These are phyloP conservation scores for Achlya flavicornis DNA, from an alignment of 2,888 invertebrate species.

Conservation along the genomic window DNA sequence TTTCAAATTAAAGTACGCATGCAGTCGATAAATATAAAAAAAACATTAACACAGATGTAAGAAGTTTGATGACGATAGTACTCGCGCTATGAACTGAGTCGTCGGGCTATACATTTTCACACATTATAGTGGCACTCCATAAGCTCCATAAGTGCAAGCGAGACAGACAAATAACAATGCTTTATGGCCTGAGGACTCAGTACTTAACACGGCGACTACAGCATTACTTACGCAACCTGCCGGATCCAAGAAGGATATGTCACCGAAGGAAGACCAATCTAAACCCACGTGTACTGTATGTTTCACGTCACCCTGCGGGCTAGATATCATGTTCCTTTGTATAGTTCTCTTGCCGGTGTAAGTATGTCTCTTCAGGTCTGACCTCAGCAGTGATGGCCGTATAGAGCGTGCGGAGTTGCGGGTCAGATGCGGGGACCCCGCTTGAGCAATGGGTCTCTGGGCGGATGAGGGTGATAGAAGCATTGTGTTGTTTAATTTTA, in stretches of 20 bases:
- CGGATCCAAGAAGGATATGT: conserved; percentile 87
- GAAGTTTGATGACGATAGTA: not conserved
- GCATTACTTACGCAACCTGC: conserved; percentile 63
- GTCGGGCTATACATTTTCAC: too few species aligned
- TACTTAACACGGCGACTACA: too few species aligned
- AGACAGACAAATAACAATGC: too few species aligned
- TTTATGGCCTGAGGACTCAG: too few species aligned
- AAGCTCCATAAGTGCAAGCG: too few species aligned
- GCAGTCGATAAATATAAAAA: too few species aligned
- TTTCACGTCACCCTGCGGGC: conserved; percentile 97
- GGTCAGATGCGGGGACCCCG: conserved; percentile 59
- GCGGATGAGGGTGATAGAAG: conserved; percentile 33
- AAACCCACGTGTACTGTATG: conserved; percentile 98
- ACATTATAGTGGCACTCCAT: too few species aligned
- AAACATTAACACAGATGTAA: not conserved
- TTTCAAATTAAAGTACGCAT: too few species aligned
- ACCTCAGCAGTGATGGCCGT: conserved; percentile 71
- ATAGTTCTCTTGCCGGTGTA: conserved; percentile 86
- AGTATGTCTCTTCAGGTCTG: conserved; percentile 79
- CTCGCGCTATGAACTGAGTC: too few species aligned
- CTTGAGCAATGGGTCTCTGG: conserved; percentile 42
- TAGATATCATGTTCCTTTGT: conserved; percentile 96
- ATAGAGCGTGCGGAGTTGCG: conserved; percentile 63
- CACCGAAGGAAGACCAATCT: conserved; percentile 98
- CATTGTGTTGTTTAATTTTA: conserved; percentile 35